Conservation (phyloP, 2,113 vertebrate species). For the Osmerus mordax region DNA sequence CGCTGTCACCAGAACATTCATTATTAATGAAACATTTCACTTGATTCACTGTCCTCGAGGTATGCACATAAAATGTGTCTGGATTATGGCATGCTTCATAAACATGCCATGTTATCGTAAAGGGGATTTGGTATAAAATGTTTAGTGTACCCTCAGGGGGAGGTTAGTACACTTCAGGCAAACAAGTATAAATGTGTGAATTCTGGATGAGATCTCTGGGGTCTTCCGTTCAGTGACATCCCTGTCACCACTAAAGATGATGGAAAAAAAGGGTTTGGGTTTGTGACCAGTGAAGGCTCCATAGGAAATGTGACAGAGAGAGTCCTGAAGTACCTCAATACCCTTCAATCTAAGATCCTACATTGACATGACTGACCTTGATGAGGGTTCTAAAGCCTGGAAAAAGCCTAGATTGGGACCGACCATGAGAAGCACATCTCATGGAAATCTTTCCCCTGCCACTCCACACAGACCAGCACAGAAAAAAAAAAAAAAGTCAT, state of each 20-base stretch:
- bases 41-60: constrained; percentile 24
- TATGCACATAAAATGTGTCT: constrained; percentile 29
- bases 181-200: background rate
- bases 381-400: background rate
- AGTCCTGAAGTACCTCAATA: background rate
- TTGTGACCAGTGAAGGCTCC: background rate
- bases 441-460: background rate
- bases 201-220: constrained; percentile 1
- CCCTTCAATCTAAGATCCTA: no score
- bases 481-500: constrained; percentile 46
- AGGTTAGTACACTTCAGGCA: background rate
- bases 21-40: constrained; percentile 41
- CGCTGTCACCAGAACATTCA: constrained; percentile 37
- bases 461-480: background rate
- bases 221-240: background rate
- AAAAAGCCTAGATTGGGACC: background rate
- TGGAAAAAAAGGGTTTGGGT: constrained; percentile 8
- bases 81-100: constrained; percentile 10
- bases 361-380: background rate
- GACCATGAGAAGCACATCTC: constrained; percentile 8
- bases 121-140: background rate
- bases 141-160: constrained; percentile 16
- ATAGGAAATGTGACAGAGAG: background rate
- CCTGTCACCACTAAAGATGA: background rate
- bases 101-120: constrained; percentile 9